Conservation (phyloP, 1,140 invertebrate genomes). For the Epicauta chinensis region DNA sequence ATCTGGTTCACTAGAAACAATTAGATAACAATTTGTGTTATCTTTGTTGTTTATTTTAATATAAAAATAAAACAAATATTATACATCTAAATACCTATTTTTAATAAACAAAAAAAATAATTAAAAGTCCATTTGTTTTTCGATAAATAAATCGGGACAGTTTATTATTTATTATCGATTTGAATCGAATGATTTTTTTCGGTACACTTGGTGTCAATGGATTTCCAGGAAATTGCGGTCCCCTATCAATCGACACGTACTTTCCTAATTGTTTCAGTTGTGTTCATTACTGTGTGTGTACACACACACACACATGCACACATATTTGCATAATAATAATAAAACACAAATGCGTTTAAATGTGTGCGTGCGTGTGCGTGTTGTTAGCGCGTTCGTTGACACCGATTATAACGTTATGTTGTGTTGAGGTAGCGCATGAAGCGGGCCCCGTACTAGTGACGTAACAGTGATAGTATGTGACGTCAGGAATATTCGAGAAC, state of each 20-base stretch:
- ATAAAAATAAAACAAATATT: too few species aligned
- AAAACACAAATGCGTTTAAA: background rate
- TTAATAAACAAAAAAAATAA: too few species aligned
- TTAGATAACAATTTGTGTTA: background rate
- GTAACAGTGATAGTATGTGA: slow-evolving; percentile 36
- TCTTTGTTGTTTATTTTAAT: background rate
- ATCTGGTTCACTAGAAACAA: background rate
- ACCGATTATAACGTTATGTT: slow-evolving; percentile 17
- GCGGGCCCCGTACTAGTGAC: slow-evolving; percentile 24
- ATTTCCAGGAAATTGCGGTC: too few species aligned
- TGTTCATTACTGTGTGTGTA: too few species aligned
- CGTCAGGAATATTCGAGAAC: slow-evolving; percentile 36
- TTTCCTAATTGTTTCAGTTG: too few species aligned
- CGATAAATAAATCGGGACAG: too few species aligned
- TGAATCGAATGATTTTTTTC: too few species aligned
- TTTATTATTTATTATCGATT: too few species aligned
- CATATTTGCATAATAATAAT: background rate
- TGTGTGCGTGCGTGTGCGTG: background rate
- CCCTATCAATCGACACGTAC: too few species aligned
- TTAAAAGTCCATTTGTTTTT: too few species aligned
- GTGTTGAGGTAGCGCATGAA: slow-evolving; percentile 25
- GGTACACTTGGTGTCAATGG: too few species aligned
- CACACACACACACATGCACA: background rate
- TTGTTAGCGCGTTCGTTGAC: slow-evolving; percentile 17
- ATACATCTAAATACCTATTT: too few species aligned